Evolutionary conservation across 2,113 vertebrate genomes (phyloP).

Genomic region (Geococcyx californianus): DNA sequence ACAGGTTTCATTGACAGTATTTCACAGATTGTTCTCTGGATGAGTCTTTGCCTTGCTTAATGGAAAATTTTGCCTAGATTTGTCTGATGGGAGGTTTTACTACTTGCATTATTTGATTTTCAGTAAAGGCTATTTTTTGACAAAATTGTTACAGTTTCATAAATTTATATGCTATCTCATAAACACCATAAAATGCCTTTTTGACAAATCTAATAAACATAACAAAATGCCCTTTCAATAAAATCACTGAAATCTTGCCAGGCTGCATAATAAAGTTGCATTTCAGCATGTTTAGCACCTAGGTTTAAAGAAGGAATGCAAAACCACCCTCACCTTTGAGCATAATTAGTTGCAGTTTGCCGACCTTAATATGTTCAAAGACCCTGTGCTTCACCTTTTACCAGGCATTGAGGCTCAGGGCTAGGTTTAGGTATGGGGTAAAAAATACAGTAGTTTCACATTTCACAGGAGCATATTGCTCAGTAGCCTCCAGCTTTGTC

Average conservation of each 20-base stretch:
- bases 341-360: background rate
- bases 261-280: background rate
- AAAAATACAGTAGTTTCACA: background rate
- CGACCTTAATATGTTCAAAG: background rate
- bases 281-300: slow-evolving; percentile 24
- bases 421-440: background rate
- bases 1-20: background rate
- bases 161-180: slow-evolving; percentile 31
- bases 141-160: slow-evolving; percentile 42
- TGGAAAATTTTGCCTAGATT: slow-evolving; percentile 33
- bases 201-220: slow-evolving; percentile 56
- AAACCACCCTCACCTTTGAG: background rate
- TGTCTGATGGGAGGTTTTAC: slow-evolving; percentile 11
- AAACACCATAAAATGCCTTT: slow-evolving; percentile 53
- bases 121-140: slow-evolving; percentile 54
- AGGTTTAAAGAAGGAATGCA: background rate
- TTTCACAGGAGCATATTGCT: background rate
- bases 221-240: slow-evolving; percentile 52
- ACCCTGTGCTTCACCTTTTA: background rate
- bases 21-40: background rate
- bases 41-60: background rate
- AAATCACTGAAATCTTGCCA: slow-evolving; percentile 3
- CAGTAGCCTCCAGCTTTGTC: background rate
- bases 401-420: background rate
- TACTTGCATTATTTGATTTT: slow-evolving; percentile 53